Evolutionary conservation across 2,888 invertebrate species (phyloP), one percentile per base, ranked within the genome.

Genomic region (Ormyrus pomaceus): DNA sequence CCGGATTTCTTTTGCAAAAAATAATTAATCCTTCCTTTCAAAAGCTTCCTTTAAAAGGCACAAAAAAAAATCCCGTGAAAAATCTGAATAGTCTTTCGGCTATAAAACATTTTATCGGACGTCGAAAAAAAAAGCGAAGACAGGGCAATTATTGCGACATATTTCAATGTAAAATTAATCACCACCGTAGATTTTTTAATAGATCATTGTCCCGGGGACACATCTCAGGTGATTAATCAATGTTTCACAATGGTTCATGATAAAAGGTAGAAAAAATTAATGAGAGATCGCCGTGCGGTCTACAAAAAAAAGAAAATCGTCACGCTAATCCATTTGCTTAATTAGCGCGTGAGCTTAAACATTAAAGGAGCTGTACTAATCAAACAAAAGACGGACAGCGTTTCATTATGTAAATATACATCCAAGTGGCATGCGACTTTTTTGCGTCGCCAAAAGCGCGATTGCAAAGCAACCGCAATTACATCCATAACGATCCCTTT

Each of bases 311-410:
- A 68, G n/a, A 78, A 46, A 34, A 45, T 72, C 34, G 58, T 65
- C 56, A 19, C 45, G 51, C 53, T 75, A 75, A 75, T 75, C 66
- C 68, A 69, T 69, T 76, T 69, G 61, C 61, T 62, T 76, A 76
- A 76, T 76, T 76, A 76, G 34, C 50, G 59, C 50, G 7, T 66
- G 34, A 76, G 56, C 45, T 70, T 64, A 11, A 11, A 34, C 34
- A 34, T 19, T 34, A 19, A 50, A 64, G 13, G 65, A 58, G 45
- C 68, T 45, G 6, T 10, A 2, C 50, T 68, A 61, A 70, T 77
- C 50, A 77, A 64, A 64, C 56, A 50, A 13, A 50, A 61, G 70
- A 64, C 58, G 34, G 9, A 19, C 19, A 65, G 53, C 9, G 71
- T 69, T 76, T 76, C 48, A 55, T 76, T 69, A 70, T 59, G 59